Conservation (phyloP, 2,113 vertebrate species). For the Oryzias curvinotus region DNA sequence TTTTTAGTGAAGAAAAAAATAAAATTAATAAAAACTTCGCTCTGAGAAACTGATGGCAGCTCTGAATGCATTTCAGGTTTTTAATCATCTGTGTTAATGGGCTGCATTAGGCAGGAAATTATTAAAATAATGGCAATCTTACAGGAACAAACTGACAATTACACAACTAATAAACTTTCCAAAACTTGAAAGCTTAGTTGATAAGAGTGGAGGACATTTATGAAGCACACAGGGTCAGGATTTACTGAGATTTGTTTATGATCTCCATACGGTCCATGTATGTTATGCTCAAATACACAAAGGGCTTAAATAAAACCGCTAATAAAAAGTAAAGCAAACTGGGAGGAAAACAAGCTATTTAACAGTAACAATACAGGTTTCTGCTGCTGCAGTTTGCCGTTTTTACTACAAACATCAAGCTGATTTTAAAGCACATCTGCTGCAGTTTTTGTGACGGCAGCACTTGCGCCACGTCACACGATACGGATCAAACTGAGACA, state of each 20-base stretch:
- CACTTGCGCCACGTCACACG: not conserved
- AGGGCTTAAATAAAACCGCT: constrained; percentile 29
- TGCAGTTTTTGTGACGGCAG: not conserved
- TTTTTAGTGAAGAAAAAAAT: constrained; percentile 32
- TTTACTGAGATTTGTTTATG: constrained; percentile 44
- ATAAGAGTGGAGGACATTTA: too few relatives aligned
- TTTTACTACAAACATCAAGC: not conserved
- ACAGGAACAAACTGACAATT: constrained; percentile 30
- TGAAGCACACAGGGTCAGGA: constrained; percentile 49
- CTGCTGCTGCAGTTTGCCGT: not conserved
- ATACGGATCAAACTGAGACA: too few relatives aligned
- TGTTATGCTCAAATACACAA: constrained; percentile 1
- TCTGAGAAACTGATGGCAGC: constrained; percentile 53
- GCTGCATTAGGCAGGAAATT: constrained; percentile 36
- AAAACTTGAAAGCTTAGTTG: not conserved
- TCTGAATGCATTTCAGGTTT: constrained; percentile 46
- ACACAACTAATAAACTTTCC: constrained; percentile 36
- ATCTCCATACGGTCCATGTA: too few relatives aligned
- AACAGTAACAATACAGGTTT: not conserved
- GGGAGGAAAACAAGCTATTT: constrained; percentile 23
- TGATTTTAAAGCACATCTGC: not conserved
- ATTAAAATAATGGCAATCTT: constrained; percentile 41
- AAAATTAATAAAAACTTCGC: constrained; percentile 29
- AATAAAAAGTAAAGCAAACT: not conserved
- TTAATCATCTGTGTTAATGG: constrained; percentile 62